Evolutionary conservation across 2,888 invertebrate genomes (phyloP), one percentile per base, ranked within the genome.

Genomic region (Bellardia bayeri): DNA sequence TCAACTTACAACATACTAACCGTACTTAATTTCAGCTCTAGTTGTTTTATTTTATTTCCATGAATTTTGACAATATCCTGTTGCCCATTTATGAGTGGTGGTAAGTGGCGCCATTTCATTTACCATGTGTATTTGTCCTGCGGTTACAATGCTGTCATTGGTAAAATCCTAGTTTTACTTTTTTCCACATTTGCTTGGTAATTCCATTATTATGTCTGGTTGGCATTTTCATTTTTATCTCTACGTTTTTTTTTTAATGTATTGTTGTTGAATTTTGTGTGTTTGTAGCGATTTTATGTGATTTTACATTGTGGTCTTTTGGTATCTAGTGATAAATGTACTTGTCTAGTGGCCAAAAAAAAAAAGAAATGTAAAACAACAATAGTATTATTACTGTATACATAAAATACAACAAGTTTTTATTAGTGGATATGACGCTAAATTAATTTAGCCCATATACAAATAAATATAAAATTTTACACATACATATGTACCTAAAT

Each of bases 261-360:
- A 8, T 40, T 72, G 2, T 37, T 49, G 54, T 23, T 69, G 37
- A 54, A 54, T 9, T 74, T 66, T 54, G 33, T 56, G 5, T 78
- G 23, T 68, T 69, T 71, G 69, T 72, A 45, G 61, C 51, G 76
- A 83, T 87, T 87, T 84, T 56, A 82, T 81, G 76, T 74, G 69
- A 85, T 82, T 87, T 87, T 16, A 79, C 74, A 75, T 87, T 85
- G 85, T 85, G 87, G 85, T 75, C n/a, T 79, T 23, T n/a, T 76
- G n/a, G 75, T 85, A 75, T 79, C 37, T 79, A 51, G 82, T 87
- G 87, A 87, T 82, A 87, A 87, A 87, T 85, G 82, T 82, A 85
- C 79, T 87, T 82, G 85, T 85, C 79, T 54, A 66, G 75, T 81
- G 81, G 54, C 71, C 54, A 83, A n/a, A 23, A 54, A 61, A 33